Conservation (phyloP, 2,113 vertebrate species). For the Pseudorasbora parva region DNA sequence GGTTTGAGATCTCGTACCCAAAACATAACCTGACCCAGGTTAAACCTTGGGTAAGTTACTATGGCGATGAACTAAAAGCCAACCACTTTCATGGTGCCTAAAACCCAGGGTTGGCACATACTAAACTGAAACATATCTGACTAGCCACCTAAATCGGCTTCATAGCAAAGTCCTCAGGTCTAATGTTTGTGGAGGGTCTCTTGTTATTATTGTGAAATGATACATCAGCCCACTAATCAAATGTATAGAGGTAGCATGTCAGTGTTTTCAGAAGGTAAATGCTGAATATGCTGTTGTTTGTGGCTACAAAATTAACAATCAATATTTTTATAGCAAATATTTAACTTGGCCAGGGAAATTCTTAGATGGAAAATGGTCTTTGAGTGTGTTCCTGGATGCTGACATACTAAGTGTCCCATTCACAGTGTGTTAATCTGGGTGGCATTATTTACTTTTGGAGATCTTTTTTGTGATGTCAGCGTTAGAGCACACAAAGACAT, state of each 20-base stretch:
- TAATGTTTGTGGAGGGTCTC: not conserved
- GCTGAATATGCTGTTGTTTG: not conserved
- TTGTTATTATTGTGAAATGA: not conserved
- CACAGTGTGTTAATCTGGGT: not conserved
- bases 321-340: not conserved
- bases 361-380: not conserved
- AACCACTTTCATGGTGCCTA: no score
- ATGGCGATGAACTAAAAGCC: no score
- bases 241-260: not conserved
- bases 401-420: not conserved
- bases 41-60: no score
- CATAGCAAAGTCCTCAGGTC: no score
- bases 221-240: not conserved
- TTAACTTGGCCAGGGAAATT: not conserved
- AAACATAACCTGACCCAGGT: no score
- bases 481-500: slow-evolving; percentile 16
- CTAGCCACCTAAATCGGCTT: no score
- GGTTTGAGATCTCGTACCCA: no score
- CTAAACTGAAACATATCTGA: no score
- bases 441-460: slow-evolving; percentile 52
- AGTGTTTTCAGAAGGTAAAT: not conserved
- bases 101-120: no score
- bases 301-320: not conserved
- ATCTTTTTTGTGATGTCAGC: slow-evolving; percentile 34
- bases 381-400: not conserved